phyloP scores from a whole-genome alignment of 2,888 invertebrate species.

The Eristalinus sepulchralis region DNA sequence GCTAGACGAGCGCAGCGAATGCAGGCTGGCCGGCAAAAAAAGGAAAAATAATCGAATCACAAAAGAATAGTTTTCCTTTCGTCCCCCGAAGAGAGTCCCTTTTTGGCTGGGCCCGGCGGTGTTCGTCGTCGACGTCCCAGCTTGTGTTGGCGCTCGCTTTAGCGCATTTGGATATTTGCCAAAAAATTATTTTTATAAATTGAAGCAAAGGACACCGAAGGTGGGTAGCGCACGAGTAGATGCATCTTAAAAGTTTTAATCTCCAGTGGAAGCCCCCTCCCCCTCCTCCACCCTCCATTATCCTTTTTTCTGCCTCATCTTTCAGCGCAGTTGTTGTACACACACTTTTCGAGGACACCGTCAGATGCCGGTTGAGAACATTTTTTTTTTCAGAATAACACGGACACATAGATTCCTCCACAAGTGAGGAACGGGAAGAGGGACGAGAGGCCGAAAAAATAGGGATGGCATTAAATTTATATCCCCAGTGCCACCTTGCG shows the following conservation, averaged over 20 bases:
- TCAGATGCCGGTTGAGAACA: conserved; percentile 47
- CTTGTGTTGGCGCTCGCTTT: conserved; percentile 28
- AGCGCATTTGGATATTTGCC: conserved; percentile 69
- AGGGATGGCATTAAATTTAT: conserved; percentile 39
- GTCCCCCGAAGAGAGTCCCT: conserved; percentile 15
- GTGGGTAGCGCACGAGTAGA: conserved; percentile 1
- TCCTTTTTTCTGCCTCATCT: neutral
- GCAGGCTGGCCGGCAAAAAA: neutral
- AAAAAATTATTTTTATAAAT: conserved; percentile 57
- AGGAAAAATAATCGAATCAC: conserved; percentile 49
- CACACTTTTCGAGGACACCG: conserved; percentile 58
- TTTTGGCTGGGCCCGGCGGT: conserved; percentile 33
- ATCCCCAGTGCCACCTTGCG: conserved; percentile 45
- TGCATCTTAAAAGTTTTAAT: conserved; percentile 68
- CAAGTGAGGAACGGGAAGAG: conserved; percentile 20
- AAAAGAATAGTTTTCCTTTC: conserved; percentile 61
- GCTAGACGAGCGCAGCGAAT: conserved; percentile 1
- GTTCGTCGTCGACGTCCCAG: neutral
- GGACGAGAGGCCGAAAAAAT: neutral
- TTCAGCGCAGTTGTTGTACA: conserved; percentile 12
- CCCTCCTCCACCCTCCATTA: conserved; percentile 54
- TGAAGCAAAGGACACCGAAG: conserved; percentile 23
- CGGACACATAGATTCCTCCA: conserved; percentile 41
- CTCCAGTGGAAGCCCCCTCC: conserved; percentile 59
- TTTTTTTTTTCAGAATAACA: conserved; percentile 2